phyloP scores from a whole-genome alignment of 2,113 vertebrate species.

The Andinoacara biseriatus region DNA sequence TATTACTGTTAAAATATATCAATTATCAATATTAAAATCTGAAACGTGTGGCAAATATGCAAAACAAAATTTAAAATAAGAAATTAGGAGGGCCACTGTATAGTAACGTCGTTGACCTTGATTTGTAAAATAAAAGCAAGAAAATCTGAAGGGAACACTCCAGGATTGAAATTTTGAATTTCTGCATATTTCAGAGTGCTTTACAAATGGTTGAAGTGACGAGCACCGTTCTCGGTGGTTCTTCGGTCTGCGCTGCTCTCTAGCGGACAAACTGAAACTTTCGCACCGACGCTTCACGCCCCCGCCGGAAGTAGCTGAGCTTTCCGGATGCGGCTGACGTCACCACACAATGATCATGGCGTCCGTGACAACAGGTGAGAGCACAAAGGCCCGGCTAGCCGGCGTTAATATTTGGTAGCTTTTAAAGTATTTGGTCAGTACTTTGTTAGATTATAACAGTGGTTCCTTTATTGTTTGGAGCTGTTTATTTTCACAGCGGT shows the following conservation, averaged over 20 bases:
- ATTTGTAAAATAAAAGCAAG: no score
- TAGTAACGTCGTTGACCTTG: no score
- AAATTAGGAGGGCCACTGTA: neutral
- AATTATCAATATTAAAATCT: neutral
- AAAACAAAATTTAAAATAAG: neutral
- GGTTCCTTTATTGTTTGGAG: rapidly evolving
- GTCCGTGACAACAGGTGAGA: slow-evolving; percentile 84
- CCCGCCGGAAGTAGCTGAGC: slow-evolving; percentile 57
- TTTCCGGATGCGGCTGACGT: slow-evolving; percentile 39
- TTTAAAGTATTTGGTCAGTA: rapidly evolving
- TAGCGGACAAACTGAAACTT: slow-evolving; percentile 35
- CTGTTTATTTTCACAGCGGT: no score
- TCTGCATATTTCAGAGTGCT: neutral
- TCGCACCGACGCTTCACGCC: neutral
- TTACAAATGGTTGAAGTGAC: neutral
- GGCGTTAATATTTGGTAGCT: neutral
- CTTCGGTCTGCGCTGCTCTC: slow-evolving; percentile 36
- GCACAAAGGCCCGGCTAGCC: slow-evolving; percentile 39
- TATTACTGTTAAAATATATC: no score
- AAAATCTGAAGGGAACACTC: neutral
- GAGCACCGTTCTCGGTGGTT: no score
- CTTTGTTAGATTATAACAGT: rapidly evolving
- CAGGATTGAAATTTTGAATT: neutral
- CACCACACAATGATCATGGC: slow-evolving; percentile 76
- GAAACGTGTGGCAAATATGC: neutral